phyloP scores from a whole-genome alignment of 2,888 invertebrate species.

The Saturnia japonica region DNA sequence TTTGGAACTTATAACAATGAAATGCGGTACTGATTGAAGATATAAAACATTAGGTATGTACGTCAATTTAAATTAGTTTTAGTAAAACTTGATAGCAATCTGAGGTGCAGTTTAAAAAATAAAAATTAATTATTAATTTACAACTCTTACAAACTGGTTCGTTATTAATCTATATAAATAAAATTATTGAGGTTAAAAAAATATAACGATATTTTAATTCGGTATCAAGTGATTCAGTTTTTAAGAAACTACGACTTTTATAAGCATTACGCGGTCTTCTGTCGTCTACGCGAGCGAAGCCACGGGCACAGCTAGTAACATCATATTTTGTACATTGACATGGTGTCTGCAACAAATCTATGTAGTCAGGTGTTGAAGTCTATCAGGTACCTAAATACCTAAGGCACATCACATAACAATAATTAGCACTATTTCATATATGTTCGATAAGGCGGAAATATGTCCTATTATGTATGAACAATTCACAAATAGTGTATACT shows the following conservation, averaged over 20 bases:
- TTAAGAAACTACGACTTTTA: no score
- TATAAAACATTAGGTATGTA: neutral
- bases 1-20: neutral
- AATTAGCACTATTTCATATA: slow-evolving; percentile 1
- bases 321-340: slow-evolving; percentile 1
- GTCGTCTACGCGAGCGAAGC: no score
- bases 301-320: no score
- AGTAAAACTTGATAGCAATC: neutral
- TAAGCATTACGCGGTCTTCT: no score
- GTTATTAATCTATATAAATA: no score
- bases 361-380: neutral
- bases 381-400: slow-evolving; percentile 3
- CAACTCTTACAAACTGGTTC: neutral
- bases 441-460: neutral
- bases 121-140: neutral
- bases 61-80: no score
- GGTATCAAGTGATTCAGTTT: no score
- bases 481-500: slow-evolving; percentile 13
- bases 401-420: slow-evolving; percentile 3
- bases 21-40: neutral
- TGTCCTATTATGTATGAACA: neutral
- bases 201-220: no score
- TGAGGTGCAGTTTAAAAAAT: neutral
- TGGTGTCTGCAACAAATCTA: neutral
- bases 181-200: no score